Evolutionary conservation across 2,113 vertebrate species (phyloP).

Genomic region (Morone chrysops): DNA sequence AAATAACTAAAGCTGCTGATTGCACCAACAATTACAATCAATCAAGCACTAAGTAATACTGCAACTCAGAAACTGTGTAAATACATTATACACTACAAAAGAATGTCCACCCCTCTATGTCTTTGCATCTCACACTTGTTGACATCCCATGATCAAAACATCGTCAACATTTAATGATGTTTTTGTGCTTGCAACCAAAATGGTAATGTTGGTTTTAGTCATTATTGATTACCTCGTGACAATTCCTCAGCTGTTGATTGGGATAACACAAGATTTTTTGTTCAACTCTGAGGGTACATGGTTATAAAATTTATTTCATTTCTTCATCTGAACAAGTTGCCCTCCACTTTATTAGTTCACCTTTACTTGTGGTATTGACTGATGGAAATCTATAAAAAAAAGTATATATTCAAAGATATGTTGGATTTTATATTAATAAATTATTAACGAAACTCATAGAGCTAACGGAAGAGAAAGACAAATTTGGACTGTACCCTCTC

Average conservation of each 20-base stretch:
- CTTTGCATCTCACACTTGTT: not conserved
- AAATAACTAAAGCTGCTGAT: constrained; percentile 5
- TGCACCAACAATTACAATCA: constrained; percentile 27
- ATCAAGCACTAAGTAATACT: not conserved
- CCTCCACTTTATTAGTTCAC: not conserved
- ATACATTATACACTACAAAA: not conserved
- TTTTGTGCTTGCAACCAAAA: not conserved
- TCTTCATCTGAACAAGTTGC: not conserved
- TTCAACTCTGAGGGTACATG: not conserved
- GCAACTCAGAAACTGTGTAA: not conserved
- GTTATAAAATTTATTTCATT: not conserved
- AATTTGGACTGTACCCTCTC: not conserved
- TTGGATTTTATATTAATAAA: not conserved
- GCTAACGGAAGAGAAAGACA: not conserved
- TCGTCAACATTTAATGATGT: not conserved
- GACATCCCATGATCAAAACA: not conserved
- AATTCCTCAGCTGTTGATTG: not conserved
- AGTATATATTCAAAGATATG: not conserved
- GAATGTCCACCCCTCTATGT: not conserved
- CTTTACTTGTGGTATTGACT: not conserved
- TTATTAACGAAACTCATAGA: not conserved
- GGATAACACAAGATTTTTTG: not conserved
- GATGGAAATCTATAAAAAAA: not conserved
- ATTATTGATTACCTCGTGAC: not conserved
- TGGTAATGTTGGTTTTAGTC: not conserved